phyloP scores from a whole-genome alignment of 2,797 vertebrate species.

The Merluccius polli region DNA sequence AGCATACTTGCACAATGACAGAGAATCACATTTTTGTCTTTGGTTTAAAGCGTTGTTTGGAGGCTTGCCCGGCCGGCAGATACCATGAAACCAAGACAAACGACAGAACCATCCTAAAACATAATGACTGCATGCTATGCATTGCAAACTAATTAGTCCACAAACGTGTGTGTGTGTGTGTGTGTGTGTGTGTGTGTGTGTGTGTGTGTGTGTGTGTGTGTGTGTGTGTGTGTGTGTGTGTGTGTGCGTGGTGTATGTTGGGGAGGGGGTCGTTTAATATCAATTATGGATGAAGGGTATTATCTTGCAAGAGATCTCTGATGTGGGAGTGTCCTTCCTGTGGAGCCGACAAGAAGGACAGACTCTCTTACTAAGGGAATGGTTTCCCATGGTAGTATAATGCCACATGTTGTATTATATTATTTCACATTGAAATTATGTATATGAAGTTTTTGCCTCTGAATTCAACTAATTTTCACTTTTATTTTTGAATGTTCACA shows the following conservation, averaged over 20 bases:
- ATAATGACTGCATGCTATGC: neutral
- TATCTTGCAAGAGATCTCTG: neutral
- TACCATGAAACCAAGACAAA: neutral
- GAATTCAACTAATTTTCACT: no score
- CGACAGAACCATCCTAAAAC: neutral
- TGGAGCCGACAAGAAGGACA: neutral
- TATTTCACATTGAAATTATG: no score
- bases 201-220: slow-evolving; percentile 2
- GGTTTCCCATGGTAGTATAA: neutral
- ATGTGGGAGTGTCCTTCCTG: neutral
- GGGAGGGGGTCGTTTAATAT: slow-evolving; percentile 24
- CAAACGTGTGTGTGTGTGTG: slow-evolving; percentile 1
- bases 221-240: neutral
- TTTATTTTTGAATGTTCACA: no score
- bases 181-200: neutral
- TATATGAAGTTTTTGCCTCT: no score
- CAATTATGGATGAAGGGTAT: slow-evolving; percentile 42
- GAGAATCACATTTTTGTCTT: no score
- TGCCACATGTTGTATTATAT: neutral
- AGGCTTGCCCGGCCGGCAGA: neutral
- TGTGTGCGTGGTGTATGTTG: slow-evolving; percentile 11
- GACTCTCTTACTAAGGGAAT: neutral
- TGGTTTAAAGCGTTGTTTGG: neutral
- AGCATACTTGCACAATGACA: no score
- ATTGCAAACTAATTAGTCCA: slow-evolving; percentile 1